A percentile compares a stretch with the other conserved stretches of the same genome.
Evolutionary conservation across 1,140 invertebrate genomes (phyloP).

Genomic region (Zaprionus gabonicus): DNA sequence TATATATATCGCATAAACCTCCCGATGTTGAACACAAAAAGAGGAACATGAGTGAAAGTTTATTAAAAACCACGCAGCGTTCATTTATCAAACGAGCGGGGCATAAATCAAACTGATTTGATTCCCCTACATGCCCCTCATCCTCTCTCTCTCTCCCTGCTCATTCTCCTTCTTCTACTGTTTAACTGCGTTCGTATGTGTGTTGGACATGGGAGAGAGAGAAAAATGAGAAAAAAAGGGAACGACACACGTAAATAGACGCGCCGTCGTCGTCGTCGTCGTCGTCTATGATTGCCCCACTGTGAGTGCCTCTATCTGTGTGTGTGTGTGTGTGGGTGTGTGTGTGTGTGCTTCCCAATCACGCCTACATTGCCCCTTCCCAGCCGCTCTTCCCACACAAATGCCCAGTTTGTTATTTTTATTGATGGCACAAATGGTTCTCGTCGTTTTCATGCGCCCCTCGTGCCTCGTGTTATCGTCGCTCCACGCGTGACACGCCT

Average conservation of each 20-base stretch:
- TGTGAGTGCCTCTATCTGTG: not conserved
- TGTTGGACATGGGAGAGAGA: constrained; percentile 20
- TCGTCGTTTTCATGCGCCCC: constrained; percentile 49
- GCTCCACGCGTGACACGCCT: constrained; percentile 25
- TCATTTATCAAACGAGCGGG: constrained; percentile 11
- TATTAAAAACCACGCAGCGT: constrained; percentile 1
- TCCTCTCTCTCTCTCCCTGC: not conserved
- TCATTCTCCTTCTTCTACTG: not conserved
- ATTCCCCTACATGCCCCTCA: not conserved
- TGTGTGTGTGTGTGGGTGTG: constrained; percentile 7
- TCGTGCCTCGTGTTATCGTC: constrained; percentile 41
- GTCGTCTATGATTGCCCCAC: constrained; percentile 7
- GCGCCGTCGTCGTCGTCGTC: not conserved
- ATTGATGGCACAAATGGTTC: constrained; percentile 66
- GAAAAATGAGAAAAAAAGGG: constrained; percentile 9
- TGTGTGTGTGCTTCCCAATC: not conserved
- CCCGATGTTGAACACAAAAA: not conserved
- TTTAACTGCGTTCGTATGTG: not conserved
- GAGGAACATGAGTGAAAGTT: not conserved
- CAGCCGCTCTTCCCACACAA: not conserved
- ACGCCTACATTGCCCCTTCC: not conserved
- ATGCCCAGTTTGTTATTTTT: constrained; percentile 61
- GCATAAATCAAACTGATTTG: constrained; percentile 33
- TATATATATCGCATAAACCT: not conserved
- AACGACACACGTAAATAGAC: constrained; percentile 29